Conservation (phyloP, 2,113 vertebrate species). For the Scatophagus argus region DNA sequence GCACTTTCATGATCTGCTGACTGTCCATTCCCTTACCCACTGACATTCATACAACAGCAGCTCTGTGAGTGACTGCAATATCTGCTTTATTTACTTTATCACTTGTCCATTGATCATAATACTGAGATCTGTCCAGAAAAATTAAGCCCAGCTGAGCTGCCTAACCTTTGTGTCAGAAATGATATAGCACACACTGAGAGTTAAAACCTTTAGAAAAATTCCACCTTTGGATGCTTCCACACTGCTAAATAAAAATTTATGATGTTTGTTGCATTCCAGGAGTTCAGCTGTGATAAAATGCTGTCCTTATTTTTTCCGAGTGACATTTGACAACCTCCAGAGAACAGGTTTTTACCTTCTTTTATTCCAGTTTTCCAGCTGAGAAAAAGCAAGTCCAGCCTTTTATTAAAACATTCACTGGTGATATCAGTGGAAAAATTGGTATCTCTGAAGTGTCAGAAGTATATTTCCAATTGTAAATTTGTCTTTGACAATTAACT, state of each 20-base stretch:
- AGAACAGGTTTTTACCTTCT: constrained; percentile 8
- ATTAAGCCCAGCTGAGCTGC: constrained; percentile 24
- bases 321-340: constrained; percentile 33
- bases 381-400: constrained; percentile 3
- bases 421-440: neutral
- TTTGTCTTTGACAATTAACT: neutral
- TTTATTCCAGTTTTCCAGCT: constrained; percentile 10
- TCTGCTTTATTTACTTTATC: constrained; percentile 31
- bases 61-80: constrained; percentile 10
- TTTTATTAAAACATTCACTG: constrained; percentile 13
- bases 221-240: constrained; percentile 17
- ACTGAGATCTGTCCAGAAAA: constrained; percentile 18
- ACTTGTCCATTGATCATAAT: constrained; percentile 42
- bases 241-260: constrained; percentile 6
- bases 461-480: constrained; percentile 7
- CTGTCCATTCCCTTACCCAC: constrained; percentile 25
- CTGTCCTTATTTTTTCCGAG: neutral
- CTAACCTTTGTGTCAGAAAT: constrained; percentile 47
- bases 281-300: constrained; percentile 29
- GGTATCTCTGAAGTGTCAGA: neutral
- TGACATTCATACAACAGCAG: constrained; percentile 41
- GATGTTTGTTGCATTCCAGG: constrained; percentile 47
- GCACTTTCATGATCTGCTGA: constrained; percentile 26
- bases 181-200: constrained; percentile 6
- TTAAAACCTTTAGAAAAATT: constrained; percentile 1